Conservation (phyloP, 2,888 invertebrate species). For the Halictus quadricinctus region DNA sequence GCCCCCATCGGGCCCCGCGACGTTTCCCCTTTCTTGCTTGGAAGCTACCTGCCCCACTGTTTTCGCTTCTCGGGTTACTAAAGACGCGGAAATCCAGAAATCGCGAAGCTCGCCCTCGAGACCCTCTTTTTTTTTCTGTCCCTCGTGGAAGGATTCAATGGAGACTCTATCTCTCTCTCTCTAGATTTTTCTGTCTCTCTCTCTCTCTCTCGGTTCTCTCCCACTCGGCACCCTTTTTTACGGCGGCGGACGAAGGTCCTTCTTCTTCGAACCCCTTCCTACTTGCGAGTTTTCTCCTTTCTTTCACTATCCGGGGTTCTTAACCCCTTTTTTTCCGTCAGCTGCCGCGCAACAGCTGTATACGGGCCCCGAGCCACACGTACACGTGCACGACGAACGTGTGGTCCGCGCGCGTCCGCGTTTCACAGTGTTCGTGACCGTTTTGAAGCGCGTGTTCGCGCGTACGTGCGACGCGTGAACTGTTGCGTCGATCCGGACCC, state of each 20-base stretch:
- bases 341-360: conserved; percentile 81
- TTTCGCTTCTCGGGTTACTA: conserved; percentile 80
- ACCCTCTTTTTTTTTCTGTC: conserved; percentile 20
- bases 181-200: conserved; percentile 41
- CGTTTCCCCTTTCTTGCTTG: conserved; percentile 34
- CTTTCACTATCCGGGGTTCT: conserved; percentile 73
- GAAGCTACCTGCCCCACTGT: conserved; percentile 74
- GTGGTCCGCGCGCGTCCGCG: background rate
- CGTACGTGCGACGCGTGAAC: conserved; percentile 41
- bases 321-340: conserved; percentile 81
- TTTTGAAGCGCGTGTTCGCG: background rate
- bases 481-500: conserved; percentile 47
- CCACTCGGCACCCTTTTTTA: conserved; percentile 53
- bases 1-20: conserved; percentile 3
- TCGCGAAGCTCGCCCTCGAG: conserved; percentile 74
- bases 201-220: conserved; percentile 46
- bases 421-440: background rate
- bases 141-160: conserved; percentile 49
- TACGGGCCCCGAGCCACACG: conserved; percentile 54
- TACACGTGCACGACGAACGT: background rate
- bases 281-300: conserved; percentile 62
- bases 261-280: conserved; percentile 58
- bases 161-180: conserved; percentile 28
- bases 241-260: conserved; percentile 56
- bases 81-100: conserved; percentile 81